Conservation (phyloP, 2,113 vertebrate species). For the Zosterops lateralis region DNA sequence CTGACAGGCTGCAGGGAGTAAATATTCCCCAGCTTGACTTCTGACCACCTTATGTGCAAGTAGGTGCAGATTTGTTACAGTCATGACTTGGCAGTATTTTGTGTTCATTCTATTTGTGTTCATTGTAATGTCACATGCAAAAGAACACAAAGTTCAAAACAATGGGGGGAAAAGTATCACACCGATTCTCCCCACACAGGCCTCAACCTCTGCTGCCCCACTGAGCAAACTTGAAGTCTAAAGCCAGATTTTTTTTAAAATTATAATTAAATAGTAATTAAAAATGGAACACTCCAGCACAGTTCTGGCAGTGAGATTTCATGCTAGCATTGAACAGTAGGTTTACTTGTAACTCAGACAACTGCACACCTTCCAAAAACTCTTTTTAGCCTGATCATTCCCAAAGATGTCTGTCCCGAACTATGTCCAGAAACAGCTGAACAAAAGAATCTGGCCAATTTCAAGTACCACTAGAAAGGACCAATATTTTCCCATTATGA, state of each 20-base stretch:
- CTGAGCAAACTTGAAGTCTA: background rate
- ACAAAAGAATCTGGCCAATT: background rate
- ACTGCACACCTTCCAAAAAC: background rate
- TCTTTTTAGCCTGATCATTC: background rate
- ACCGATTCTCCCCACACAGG: background rate
- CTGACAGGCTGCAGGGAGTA: background rate
- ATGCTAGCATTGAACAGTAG: background rate
- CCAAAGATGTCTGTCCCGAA: background rate
- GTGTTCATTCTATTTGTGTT: background rate
- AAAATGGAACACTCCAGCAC: background rate
- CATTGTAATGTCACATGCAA: background rate
- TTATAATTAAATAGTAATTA: background rate
- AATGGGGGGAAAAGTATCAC: background rate
- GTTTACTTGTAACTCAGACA: background rate
- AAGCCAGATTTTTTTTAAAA: background rate
- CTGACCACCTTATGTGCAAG: background rate
- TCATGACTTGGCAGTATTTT: conserved; percentile 10
- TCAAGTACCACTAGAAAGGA: background rate
- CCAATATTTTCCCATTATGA: background rate
- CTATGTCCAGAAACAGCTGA: background rate
- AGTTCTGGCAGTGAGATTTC: background rate
- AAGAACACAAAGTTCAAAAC: background rate
- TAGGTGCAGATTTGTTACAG: conserved; percentile 1
- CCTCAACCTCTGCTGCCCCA: background rate
- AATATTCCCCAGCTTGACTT: background rate